phyloP scores from a whole-genome alignment of 1,140 invertebrate genomes.

The Leptinotarsa texana region DNA sequence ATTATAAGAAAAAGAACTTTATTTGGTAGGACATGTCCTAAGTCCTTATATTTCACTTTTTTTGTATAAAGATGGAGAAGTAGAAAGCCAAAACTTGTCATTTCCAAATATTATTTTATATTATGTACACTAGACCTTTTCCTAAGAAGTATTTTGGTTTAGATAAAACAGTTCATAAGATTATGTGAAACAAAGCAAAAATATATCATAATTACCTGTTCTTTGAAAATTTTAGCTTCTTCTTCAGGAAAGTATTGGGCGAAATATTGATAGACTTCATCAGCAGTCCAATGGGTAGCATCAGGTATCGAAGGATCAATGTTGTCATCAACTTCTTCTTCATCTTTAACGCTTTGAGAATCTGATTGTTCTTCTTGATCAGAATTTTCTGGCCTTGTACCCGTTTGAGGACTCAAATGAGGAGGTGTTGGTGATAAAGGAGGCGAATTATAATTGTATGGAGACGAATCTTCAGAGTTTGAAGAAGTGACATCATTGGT shows the following conservation, averaged over 20 bases:
- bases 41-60: too few relatives aligned
- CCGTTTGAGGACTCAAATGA: constrained; percentile 50
- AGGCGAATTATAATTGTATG: constrained; percentile 37
- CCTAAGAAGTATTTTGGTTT: too few relatives aligned
- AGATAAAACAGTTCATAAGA: too few relatives aligned
- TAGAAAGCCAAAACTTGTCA: too few relatives aligned
- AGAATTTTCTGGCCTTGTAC: constrained; percentile 24
- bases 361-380: constrained; percentile 44
- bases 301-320: constrained; percentile 76
- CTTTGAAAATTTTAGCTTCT: constrained; percentile 75
- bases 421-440: constrained; percentile 46
- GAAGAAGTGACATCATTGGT: constrained; percentile 36
- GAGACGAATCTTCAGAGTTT: constrained; percentile 39
- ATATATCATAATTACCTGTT: constrained; percentile 66
- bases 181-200: too few relatives aligned
- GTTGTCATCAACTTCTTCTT: constrained; percentile 48
- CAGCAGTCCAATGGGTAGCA: constrained; percentile 76
- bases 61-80: too few relatives aligned
- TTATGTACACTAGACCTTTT: too few relatives aligned
- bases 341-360: constrained; percentile 48
- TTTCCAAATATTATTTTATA: too few relatives aligned
- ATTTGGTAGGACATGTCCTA: too few relatives aligned
- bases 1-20: too few relatives aligned
- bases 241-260: constrained; percentile 72
- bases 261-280: constrained; percentile 83